Evolutionary conservation across 2,888 invertebrate genomes (phyloP).

Genomic region (Agrotis exclamationis): DNA sequence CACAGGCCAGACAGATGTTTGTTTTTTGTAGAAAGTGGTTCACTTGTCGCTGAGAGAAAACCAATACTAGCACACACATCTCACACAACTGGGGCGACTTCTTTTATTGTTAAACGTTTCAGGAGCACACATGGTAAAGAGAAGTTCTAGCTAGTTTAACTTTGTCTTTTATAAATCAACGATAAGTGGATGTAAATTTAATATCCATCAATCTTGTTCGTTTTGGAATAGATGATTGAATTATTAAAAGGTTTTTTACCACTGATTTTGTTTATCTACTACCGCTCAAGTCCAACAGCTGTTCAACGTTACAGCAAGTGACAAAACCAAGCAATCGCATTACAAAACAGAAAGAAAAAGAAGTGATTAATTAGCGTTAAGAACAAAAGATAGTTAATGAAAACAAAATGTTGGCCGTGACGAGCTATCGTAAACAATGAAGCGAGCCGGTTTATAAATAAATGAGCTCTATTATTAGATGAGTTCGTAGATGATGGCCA

Average conservation of each 20-base stretch:
- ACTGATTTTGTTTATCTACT: constrained; percentile 9
- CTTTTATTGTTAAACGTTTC: constrained; percentile 8
- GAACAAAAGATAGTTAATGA: constrained; percentile 62
- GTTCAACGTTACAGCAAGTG: constrained; percentile 28
- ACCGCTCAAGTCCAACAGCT: constrained; percentile 11
- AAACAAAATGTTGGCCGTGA: constrained; percentile 61
- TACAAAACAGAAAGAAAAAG: constrained; percentile 35
- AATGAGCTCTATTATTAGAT: constrained; percentile 49
- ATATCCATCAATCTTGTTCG: neutral
- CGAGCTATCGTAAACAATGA: constrained; percentile 61
- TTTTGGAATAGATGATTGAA: neutral
- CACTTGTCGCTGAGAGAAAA: constrained; percentile 39
- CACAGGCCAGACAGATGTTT: constrained; percentile 32
- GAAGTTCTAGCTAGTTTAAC: neutral
- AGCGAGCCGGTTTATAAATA: constrained; percentile 47
- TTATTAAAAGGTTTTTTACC: neutral
- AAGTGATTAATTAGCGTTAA: constrained; percentile 47
- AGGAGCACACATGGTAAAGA: neutral
- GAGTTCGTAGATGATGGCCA: constrained; percentile 41
- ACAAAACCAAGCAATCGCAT: constrained; percentile 33
- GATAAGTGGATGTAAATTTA: neutral
- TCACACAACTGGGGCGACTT: constrained; percentile 8
- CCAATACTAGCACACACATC: constrained; percentile 16
- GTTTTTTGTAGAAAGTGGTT: constrained; percentile 58
- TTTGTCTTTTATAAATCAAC: neutral